Evolutionary conservation across 2,113 vertebrate species (phyloP).

Genomic region (Australoheros scitulus): DNA sequence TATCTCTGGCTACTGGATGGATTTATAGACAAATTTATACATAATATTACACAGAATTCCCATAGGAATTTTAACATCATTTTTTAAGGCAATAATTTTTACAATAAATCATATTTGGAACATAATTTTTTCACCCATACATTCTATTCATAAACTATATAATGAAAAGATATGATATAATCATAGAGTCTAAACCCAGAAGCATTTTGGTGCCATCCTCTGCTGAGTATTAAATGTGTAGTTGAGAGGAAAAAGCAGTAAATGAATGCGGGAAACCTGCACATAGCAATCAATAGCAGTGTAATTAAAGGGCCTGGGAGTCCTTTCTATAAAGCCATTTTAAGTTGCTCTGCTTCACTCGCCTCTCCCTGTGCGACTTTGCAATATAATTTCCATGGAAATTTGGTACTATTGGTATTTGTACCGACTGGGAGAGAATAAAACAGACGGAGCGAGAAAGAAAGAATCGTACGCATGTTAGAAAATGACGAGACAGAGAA

Average conservation of each 20-base stretch:
- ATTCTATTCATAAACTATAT: neutral
- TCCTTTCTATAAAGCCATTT: slow-evolving; percentile 79
- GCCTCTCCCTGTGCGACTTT: slow-evolving; percentile 38
- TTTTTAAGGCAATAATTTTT: neutral
- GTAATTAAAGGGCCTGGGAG: slow-evolving; percentile 75
- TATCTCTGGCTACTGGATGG: neutral
- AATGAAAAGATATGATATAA: neutral
- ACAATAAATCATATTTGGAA: neutral
- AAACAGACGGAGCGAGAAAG: neutral
- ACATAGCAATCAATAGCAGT: slow-evolving; percentile 73
- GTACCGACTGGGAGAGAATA: slow-evolving; percentile 38
- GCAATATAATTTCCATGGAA: slow-evolving; percentile 70
- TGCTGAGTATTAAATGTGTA: slow-evolving; percentile 48
- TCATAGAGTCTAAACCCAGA: slow-evolving; percentile 25
- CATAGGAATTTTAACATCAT: neutral
- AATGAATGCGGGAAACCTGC: slow-evolving; percentile 60
- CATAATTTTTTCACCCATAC: neutral
- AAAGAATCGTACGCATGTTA: neutral
- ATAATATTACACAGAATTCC: neutral
- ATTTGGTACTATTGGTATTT: slow-evolving; percentile 76
- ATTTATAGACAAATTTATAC: neutral
- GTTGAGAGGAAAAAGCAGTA: slow-evolving; percentile 51
- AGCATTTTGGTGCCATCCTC: neutral
- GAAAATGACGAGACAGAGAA: neutral
- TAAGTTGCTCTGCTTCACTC: slow-evolving; percentile 69